Base-by-base conservation (phyloP, 1,140 invertebrate species). In the Magallana ariakensis region DNA sequence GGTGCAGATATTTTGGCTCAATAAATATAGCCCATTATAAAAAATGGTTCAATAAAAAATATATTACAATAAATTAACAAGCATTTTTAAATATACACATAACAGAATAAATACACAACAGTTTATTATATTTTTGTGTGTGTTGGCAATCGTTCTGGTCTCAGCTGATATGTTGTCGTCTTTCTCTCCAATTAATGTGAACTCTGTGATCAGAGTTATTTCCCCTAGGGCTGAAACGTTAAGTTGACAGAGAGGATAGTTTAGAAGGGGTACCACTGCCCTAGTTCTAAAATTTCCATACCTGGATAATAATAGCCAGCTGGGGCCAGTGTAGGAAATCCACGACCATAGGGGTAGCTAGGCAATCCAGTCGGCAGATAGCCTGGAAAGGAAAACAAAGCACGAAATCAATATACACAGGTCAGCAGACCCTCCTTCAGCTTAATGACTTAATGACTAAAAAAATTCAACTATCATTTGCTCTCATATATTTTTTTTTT, bases 181-280 rank as follows among this genome's bases (percentile, higher is more conserved):
- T 75, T 75, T 75, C 66, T 75, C 58, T 60, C 66, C 33, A 19
- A 19, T 75, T 75, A 19, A 66, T 66, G 22, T 66, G 22, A 19
- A 60, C 66, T 46, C 66, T 75, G 22, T 33, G 66, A 75, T 33
- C 58, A 75, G 66, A 75, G 66, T 75, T 26, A 26, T 75, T 75
- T 57, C 81, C 62, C 53, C 53, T 54, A 70, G 54, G 66, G 87
- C 87, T 88, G 84, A 88, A 88, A 88, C 33, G 82, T 88, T 56
- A 85, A 85, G 87, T 83, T 83, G 62, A 88, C 58, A 85, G 55
- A 88, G 80, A 85, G 80, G 62, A 58, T 11, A 86, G 80, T 88
- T 91, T 92, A 92, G 88, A 92, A 92, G 85, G 91, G 91, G 84
- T 91, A 93, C 91, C 92, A 93, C 75, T 90, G 91, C 90, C 90